These are phyloP conservation scores for Papilio elwesi DNA, from an alignment of 2,888 invertebrate genomes.

Conservation along the genomic window DNA sequence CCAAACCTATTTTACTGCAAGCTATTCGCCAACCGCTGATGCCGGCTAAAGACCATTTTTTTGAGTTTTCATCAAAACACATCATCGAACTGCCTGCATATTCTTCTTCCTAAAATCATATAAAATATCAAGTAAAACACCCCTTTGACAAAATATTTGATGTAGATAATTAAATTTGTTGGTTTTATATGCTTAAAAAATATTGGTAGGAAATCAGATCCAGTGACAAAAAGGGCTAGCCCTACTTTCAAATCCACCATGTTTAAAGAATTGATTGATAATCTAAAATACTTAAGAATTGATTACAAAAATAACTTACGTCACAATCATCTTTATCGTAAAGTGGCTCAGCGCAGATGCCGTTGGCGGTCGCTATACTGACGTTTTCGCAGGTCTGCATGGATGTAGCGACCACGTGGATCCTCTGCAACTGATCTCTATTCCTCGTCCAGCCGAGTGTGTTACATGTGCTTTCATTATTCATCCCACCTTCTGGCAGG, in stretches of 20 bases:
- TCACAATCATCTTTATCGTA: slow-evolving; percentile 92
- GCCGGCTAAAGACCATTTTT: slow-evolving; percentile 91
- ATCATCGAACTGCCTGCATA: slow-evolving; percentile 94
- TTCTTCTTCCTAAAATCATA: slow-evolving; percentile 89
- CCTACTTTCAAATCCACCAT: too few relatives aligned
- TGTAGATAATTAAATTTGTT: too few relatives aligned
- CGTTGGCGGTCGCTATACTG: slow-evolving; percentile 92
- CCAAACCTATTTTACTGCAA: slow-evolving; percentile 90
- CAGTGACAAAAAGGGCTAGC: too few relatives aligned
- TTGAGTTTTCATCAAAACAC: slow-evolving; percentile 88
- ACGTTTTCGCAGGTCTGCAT: slow-evolving; percentile 94
- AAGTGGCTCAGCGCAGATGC: slow-evolving; percentile 92
- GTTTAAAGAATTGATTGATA: too few relatives aligned
- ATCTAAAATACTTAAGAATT: background rate
- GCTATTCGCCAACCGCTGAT: slow-evolving; percentile 94
- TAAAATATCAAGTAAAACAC: background rate
- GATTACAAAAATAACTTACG: slow-evolving; percentile 82
- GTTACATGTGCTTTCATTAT: slow-evolving; percentile 85
- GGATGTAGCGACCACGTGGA: slow-evolving; percentile 89
- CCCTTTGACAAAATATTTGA: too few relatives aligned
- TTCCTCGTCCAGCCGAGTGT: slow-evolving; percentile 94
- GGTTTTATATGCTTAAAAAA: too few relatives aligned
- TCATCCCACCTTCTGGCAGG: slow-evolving; percentile 85
- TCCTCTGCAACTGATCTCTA: slow-evolving; percentile 91
- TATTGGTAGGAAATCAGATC: too few relatives aligned